Conservation (phyloP, 2,888 invertebrate species). For the Dorcus parallelipipedus region DNA sequence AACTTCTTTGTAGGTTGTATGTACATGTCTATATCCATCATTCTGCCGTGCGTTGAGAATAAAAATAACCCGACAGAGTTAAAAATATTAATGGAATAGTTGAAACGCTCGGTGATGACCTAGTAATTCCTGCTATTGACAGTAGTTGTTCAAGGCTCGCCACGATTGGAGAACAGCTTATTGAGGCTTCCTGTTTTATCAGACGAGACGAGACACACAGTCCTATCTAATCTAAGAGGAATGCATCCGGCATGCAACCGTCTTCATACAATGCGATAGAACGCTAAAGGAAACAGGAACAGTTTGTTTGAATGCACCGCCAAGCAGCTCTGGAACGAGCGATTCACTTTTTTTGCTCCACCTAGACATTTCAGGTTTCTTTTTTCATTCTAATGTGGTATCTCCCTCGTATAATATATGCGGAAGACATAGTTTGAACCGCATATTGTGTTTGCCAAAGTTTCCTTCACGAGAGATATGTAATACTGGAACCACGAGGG, state of each 20-base stretch:
- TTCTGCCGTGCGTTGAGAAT: neutral
- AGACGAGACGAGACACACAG: neutral
- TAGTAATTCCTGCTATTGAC: slow-evolving; percentile 1
- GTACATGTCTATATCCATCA: too few relatives aligned
- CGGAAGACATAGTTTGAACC: too few relatives aligned
- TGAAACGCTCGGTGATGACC: neutral
- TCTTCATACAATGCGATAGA: neutral
- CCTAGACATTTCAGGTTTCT: too few relatives aligned
- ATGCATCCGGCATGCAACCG: neutral
- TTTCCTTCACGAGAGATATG: too few relatives aligned
- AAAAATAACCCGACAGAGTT: neutral
- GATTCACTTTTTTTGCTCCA: neutral
- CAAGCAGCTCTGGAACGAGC: neutral
- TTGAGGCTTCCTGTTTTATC: slow-evolving; percentile 3
- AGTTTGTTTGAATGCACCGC: neutral
- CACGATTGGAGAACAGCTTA: slow-evolving; percentile 1
- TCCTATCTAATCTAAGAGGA: neutral
- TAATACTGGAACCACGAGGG: too few relatives aligned
- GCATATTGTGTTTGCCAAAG: too few relatives aligned
- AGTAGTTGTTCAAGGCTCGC: slow-evolving; percentile 1
- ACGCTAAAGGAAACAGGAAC: neutral
- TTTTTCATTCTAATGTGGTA: too few relatives aligned
- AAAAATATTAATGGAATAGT: neutral
- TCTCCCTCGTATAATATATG: too few relatives aligned
- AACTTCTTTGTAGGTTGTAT: too few relatives aligned